These are phyloP conservation scores for Netelia melanura DNA, from an alignment of 2,888 invertebrate species.

Conservation along the genomic window DNA sequence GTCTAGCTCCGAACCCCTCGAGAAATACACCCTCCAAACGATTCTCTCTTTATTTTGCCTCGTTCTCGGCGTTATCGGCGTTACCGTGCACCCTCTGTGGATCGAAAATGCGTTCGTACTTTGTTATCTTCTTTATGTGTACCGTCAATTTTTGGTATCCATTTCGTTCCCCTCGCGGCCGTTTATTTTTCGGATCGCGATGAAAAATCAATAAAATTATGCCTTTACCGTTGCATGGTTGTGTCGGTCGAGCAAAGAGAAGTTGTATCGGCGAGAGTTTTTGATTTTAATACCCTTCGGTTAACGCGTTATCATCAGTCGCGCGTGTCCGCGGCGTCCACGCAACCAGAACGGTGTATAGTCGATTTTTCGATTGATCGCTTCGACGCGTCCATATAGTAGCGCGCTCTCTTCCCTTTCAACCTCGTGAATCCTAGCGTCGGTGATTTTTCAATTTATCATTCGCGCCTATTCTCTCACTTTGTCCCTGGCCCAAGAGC, in stretches of 20 bases:
- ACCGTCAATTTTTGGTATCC: neutral
- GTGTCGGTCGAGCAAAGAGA: neutral
- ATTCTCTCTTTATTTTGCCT: no score
- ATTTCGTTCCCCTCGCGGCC: neutral
- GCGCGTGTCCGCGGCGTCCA: neutral
- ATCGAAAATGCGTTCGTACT: no score
- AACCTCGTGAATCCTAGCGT: neutral
- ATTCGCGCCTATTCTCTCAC: neutral
- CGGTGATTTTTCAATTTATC: slow-evolving; percentile 55
- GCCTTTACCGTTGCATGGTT: neutral
- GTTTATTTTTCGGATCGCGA: neutral
- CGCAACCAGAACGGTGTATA: neutral
- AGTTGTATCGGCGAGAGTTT: neutral
- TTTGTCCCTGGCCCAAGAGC: neutral
- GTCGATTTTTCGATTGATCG: slow-evolving; percentile 44
- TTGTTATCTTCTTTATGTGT: no score
- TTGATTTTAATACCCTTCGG: neutral
- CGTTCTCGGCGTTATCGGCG: no score
- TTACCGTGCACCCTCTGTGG: no score
- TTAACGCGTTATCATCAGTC: neutral
- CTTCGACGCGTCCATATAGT: neutral
- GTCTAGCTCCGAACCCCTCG: no score
- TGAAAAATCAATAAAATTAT: neutral
- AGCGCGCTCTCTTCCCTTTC: neutral
- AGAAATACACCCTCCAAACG: no score